Evolutionary conservation across 2,797 vertebrate genomes (phyloP).

Genomic region (Peromyscus melanophrys): DNA sequence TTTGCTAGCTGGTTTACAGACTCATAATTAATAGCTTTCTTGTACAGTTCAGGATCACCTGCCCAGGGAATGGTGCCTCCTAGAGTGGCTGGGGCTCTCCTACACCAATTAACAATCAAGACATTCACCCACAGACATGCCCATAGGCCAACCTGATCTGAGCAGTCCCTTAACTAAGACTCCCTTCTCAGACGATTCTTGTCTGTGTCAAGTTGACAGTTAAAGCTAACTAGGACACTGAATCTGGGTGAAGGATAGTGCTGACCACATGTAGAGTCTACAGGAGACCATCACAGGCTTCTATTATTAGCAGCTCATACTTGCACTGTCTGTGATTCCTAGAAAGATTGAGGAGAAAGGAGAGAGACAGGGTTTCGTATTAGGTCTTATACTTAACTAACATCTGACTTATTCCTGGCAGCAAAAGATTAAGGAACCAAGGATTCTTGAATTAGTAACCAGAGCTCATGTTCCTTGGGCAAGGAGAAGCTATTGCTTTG

Average conservation of each 20-base stretch:
- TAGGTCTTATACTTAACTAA: slow-evolving; percentile 46
- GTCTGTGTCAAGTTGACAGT: not conserved
- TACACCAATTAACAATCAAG: not conserved
- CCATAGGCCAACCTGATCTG: not conserved
- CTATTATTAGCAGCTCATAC: slow-evolving; percentile 12
- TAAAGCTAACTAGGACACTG: not conserved
- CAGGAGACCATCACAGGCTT: not conserved
- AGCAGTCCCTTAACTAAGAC: not conserved
- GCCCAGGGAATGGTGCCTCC: not conserved
- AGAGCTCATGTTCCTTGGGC: slow-evolving; percentile 48
- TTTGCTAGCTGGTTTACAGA: not conserved
- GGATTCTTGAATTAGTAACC: slow-evolving; percentile 78
- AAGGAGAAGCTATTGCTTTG: slow-evolving; percentile 80
- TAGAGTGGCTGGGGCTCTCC: not conserved
- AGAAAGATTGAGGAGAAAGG: slow-evolving; percentile 38
- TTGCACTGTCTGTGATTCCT: not conserved
- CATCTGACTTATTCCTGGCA: slow-evolving; percentile 32
- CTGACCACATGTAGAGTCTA: not conserved
- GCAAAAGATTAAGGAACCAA: slow-evolving; percentile 28
- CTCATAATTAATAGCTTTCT: not conserved
- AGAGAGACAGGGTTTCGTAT: not conserved
- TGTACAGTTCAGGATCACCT: not conserved
- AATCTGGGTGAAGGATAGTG: not conserved
- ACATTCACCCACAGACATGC: not conserved
- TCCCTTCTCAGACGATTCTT: not conserved